Evolutionary conservation across 1,140 invertebrate genomes (phyloP).

Genomic region (Tetragonula clypearis): DNA sequence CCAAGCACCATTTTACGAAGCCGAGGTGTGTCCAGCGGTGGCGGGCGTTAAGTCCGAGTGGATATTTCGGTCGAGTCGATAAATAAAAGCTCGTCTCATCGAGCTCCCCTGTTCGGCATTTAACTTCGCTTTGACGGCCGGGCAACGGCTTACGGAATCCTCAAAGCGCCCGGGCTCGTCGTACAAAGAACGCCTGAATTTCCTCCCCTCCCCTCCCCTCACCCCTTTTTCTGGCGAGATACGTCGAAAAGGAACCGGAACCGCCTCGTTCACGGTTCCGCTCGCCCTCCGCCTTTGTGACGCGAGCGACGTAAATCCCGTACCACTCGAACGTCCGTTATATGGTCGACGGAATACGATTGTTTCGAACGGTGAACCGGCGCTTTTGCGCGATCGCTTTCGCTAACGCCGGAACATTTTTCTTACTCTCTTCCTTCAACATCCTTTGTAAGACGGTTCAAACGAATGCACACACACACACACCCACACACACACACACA

Average conservation of each 20-base stretch:
- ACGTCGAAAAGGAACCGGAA: slow-evolving; percentile 62
- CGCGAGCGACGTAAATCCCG: slow-evolving; percentile 54
- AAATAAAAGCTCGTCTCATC: slow-evolving; percentile 49
- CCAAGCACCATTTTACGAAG: not conserved
- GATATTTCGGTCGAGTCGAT: slow-evolving; percentile 43
- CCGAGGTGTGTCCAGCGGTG: not conserved
- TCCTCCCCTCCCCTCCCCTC: not conserved
- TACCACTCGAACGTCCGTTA: slow-evolving; percentile 58
- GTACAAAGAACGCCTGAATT: slow-evolving; percentile 63
- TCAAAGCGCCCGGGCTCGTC: slow-evolving; percentile 33
- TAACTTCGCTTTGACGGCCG: slow-evolving; percentile 30
- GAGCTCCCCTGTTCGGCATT: slow-evolving; percentile 35
- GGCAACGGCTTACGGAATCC: slow-evolving; percentile 42
- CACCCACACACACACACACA: too few relatives aligned
- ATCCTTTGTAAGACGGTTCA: slow-evolving; percentile 43
- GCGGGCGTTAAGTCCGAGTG: not conserved
- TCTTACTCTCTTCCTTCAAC: slow-evolving; percentile 41
- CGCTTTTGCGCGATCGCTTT: slow-evolving; percentile 41
- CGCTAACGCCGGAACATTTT: slow-evolving; percentile 53
- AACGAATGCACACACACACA: slow-evolving; percentile 20
- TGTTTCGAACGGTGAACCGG: slow-evolving; percentile 53
- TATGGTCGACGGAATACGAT: slow-evolving; percentile 61
- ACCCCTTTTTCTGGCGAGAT: slow-evolving; percentile 45
- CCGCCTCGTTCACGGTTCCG: slow-evolving; percentile 39
- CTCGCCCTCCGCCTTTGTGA: slow-evolving; percentile 56